phyloP scores from a whole-genome alignment of 2,113 vertebrate species.

The Caracal caracal region DNA sequence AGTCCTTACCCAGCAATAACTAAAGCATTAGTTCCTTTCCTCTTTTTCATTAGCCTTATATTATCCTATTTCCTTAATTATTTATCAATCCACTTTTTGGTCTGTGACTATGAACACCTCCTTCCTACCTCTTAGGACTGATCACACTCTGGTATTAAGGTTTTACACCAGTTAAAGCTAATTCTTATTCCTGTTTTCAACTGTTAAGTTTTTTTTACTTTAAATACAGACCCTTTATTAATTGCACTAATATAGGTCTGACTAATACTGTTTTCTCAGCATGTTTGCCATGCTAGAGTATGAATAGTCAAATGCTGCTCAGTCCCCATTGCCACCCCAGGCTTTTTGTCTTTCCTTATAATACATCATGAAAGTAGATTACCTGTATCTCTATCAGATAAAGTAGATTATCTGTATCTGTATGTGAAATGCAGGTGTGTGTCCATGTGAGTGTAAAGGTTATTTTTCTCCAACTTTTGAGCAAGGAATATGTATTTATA shows the following conservation, averaged over 20 bases:
- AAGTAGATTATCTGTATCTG: not conserved
- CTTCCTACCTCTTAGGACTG: not conserved
- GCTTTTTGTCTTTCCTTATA: not conserved
- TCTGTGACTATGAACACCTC: not conserved
- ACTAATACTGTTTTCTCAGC: not conserved
- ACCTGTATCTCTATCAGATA: not conserved
- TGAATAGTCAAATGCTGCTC: not conserved
- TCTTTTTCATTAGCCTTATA: not conserved
- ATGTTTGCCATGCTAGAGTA: not conserved
- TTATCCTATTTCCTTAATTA: not conserved
- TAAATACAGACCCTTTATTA: not conserved
- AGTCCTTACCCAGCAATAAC: not conserved
- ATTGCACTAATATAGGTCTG: not conserved
- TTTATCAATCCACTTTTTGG: not conserved
- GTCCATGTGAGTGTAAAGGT: not conserved
- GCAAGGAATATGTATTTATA: not conserved
- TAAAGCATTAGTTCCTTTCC: not conserved
- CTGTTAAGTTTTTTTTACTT: not conserved
- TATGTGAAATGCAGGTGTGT: not conserved
- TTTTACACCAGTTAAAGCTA: not conserved
- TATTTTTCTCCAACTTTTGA: not conserved
- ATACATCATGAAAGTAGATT: not conserved
- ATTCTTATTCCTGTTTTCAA: not conserved
- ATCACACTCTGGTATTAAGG: not conserved
- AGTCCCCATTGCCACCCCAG: no score